Percentiles rank a stretch among this genome's conserved stretches.
phyloP scores from a whole-genome alignment of 2,797 vertebrate species.

The Anisognathus igniventris region DNA sequence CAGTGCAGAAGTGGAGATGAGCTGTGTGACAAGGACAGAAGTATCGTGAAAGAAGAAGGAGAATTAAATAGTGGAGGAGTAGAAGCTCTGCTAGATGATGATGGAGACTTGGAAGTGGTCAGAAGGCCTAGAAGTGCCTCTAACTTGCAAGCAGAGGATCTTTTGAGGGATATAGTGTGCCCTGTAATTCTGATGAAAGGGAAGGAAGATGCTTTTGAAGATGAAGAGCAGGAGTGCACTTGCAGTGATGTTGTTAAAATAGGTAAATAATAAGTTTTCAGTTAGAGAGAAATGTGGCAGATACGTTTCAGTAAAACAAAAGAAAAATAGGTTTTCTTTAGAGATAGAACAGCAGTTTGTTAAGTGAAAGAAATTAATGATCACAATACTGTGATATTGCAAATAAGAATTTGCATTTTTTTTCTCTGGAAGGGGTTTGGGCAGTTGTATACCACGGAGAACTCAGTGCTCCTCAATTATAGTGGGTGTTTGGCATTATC shows the following conservation, averaged over 20 bases:
- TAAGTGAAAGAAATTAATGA: background rate
- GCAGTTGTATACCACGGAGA: background rate
- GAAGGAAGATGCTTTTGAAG: slow-evolving; percentile 40
- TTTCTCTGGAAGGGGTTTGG: background rate
- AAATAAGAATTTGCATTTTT: background rate
- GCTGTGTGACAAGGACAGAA: background rate
- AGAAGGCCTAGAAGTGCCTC: slow-evolving; percentile 70
- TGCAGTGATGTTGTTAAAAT: slow-evolving; percentile 76
- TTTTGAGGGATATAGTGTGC: slow-evolving; percentile 72
- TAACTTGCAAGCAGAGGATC: background rate
- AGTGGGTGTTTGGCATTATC: background rate
- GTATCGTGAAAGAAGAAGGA: background rate
- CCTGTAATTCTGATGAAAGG: slow-evolving; percentile 84
- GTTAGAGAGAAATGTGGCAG: background rate
- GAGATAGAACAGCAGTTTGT: background rate
- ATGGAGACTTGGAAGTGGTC: slow-evolving; percentile 87
- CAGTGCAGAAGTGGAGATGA: background rate
- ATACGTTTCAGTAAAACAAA: background rate
- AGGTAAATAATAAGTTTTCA: slow-evolving; percentile 72
- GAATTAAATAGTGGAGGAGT: background rate
- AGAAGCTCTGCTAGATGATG: slow-evolving; percentile 77
- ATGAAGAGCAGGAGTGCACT: slow-evolving; percentile 11
- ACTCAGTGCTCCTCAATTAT: background rate
- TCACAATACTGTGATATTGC: background rate
- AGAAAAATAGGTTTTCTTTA: background rate